Evolutionary conservation across 1,140 invertebrate genomes (phyloP).

Genomic region (Lasioglossum baleicum): DNA sequence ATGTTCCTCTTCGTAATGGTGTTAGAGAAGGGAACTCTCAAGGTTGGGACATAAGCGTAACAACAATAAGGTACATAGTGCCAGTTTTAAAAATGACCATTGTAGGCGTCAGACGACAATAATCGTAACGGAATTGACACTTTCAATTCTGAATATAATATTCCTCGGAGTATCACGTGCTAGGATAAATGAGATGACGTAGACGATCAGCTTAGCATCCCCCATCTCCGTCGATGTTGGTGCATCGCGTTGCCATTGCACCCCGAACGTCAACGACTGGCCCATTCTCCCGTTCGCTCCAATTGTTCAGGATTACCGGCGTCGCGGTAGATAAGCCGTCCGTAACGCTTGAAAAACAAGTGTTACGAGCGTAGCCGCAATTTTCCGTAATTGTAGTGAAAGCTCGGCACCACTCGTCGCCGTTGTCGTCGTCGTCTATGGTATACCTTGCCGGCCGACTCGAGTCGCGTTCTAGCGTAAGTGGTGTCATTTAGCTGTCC

Average conservation of each 20-base stretch:
- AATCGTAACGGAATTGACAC: not conserved
- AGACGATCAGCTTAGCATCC: not conserved
- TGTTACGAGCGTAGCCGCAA: conserved; percentile 72
- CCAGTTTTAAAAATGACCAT: no score
- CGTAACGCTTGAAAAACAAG: conserved; percentile 71
- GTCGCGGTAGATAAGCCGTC: conserved; percentile 48
- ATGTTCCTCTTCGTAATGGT: no score
- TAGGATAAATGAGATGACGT: no score
- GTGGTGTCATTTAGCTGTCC: conserved; percentile 77
- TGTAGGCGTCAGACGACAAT: no score
- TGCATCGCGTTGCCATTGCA: not conserved
- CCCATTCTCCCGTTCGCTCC: conserved; percentile 36
- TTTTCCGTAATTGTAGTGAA: conserved; percentile 78
- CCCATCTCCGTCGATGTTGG: no score
- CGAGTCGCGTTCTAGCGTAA: conserved; percentile 64
- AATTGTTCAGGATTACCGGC: conserved; percentile 49
- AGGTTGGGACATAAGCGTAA: no score
- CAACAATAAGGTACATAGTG: no score
- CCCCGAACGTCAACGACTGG: not conserved
- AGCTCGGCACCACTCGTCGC: conserved; percentile 64
- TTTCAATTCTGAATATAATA: not conserved
- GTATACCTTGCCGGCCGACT: conserved; percentile 43
- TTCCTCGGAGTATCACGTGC: not conserved
- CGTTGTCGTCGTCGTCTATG: conserved; percentile 31
- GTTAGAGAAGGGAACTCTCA: no score